These are phyloP conservation scores for Baryphthengus martii DNA, from an alignment of 2,113 vertebrate genomes.

Conservation along the genomic window DNA sequence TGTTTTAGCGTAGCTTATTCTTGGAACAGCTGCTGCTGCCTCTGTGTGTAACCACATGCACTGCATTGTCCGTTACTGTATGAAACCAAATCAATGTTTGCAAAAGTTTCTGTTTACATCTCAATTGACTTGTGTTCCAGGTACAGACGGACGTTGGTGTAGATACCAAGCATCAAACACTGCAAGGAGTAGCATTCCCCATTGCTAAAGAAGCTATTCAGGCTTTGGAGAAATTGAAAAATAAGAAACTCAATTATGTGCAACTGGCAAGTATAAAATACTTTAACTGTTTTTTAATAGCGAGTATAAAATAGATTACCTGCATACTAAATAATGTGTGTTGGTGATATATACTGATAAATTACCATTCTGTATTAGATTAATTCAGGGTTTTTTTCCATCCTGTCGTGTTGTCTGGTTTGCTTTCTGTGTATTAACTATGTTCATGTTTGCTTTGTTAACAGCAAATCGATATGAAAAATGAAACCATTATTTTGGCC, in stretches of 20 bases:
- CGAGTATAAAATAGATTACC: neutral
- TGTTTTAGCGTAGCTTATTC: neutral
- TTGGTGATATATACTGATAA: neutral
- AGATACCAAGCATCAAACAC: conserved; percentile 92
- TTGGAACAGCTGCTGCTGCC: neutral
- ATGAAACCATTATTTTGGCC: conserved; percentile 90
- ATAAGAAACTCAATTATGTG: conserved; percentile 89
- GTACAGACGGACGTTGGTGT: conserved; percentile 88
- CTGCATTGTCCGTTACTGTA: neutral
- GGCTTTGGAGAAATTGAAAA: conserved; percentile 85
- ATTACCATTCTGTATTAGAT: neutral
- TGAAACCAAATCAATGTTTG: neutral
- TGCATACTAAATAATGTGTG: rapidly evolving
- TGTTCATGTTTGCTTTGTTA: conserved; percentile 40
- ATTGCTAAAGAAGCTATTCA: conserved; percentile 85
- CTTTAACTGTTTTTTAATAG: neutral
- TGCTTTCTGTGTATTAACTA: neutral
- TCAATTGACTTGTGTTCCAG: conserved; percentile 66
- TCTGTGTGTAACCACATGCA: neutral
- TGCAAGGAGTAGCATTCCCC: conserved; percentile 94
- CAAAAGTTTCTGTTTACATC: neutral
- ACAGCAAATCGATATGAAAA: conserved; percentile 90
- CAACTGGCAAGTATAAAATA: conserved; percentile 85
- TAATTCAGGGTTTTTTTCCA: neutral
- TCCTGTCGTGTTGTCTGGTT: neutral